phyloP scores from a whole-genome alignment of 1,140 invertebrate genomes.

The Whitmania pigra region DNA sequence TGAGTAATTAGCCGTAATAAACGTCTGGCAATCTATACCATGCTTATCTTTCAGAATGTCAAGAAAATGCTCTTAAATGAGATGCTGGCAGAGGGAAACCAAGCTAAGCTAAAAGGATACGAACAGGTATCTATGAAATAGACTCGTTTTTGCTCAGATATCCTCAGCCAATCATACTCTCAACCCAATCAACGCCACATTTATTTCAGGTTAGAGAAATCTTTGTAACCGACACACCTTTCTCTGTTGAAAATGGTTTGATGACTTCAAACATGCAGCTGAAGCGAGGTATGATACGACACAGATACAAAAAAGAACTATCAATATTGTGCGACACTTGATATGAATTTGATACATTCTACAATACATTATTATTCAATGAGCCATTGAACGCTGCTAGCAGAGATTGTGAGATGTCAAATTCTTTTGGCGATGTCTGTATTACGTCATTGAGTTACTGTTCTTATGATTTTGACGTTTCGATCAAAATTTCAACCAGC shows the following conservation, averaged over 20 bases:
- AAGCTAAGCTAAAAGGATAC: conserved; percentile 77
- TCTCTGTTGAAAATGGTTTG: conserved; percentile 89
- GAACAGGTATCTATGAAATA: conserved; percentile 60
- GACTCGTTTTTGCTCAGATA: no score
- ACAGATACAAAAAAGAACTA: conserved; percentile 76
- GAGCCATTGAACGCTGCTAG: neutral
- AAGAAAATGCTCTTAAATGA: conserved; percentile 77
- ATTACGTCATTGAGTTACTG: no score
- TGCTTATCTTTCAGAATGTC: conserved; percentile 46
- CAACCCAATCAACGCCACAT: no score
- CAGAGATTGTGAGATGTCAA: no score
- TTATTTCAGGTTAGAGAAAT: conserved; percentile 76
- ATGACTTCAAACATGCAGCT: conserved; percentile 91
- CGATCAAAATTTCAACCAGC: no score
- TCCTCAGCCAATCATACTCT: no score
- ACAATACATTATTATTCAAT: neutral
- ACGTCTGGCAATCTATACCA: neutral
- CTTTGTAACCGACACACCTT: conserved; percentile 79
- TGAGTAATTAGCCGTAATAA: neutral
- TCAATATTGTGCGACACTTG: conserved; percentile 61
- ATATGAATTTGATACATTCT: neutral
- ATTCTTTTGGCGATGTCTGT: no score
- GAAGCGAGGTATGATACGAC: conserved; percentile 75
- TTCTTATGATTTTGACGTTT: no score
- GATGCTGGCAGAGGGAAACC: conserved; percentile 69